Evolutionary conservation across 1,140 invertebrate genomes (phyloP), one percentile per base, ranked within the genome.

Genomic region (Gryon sp.): DNA sequence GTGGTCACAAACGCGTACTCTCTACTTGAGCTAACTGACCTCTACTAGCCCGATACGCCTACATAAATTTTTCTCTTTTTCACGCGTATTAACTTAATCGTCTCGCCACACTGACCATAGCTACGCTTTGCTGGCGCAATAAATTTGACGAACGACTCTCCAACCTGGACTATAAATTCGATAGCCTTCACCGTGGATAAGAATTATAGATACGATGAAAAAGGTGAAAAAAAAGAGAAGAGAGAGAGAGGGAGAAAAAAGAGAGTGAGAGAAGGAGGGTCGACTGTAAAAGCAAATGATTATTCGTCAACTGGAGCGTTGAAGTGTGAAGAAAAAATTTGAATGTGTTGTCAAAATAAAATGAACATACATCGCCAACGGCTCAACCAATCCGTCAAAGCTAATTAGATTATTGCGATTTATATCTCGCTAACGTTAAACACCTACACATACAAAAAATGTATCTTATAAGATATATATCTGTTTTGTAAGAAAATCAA

Each of bases 21-120:
- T 43, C 30, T 68, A 72, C 75, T 78, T 78, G 68, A 69, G 75
- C 68, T 62, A 52, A 78, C 62, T 78, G 75, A 77, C 75, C 75
- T 68, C 60, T 66, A 57, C 40, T 43, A 59, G 60, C 62, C 66
- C 57, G 66, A 72, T 76, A 63, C 77, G 72, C 68, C 77, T 76
- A 70, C 74, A 77, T 80, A 76, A 74, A 78, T 75, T 75, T 75
- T 73, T 77, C 76, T 73, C 76, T 74, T 78, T 78, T 78, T 78
- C 76, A 74, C 69, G 76, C 76, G 76, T 74, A 78, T 78, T 78
- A 78, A 78, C 69, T 73, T 78, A 78, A 78, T 78, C 76, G 69
- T 74, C 69, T 78, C 76, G 69, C 60, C 59, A 72, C 60, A 46
- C 75, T 65, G 68, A 68, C 68, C 62, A 70, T 45, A 65, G 63